Evolutionary conservation across 2,113 vertebrate species (phyloP), one percentile per base, ranked within the genome.

Genomic region (Leptobrachium ailaonicum): DNA sequence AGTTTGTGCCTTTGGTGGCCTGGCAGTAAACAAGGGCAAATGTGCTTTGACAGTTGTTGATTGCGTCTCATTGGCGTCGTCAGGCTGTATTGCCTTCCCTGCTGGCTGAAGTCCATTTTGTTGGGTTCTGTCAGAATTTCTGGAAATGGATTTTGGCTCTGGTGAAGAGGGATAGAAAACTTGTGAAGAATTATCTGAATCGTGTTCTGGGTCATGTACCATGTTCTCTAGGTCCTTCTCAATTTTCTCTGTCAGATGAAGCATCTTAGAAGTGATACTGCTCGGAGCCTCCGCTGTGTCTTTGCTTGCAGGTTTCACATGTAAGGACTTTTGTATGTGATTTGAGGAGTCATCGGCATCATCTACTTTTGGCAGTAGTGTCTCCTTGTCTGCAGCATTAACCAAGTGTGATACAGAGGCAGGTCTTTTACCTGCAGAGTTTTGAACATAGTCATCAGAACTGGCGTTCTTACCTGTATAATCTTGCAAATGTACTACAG

Each of bases 221-320:
- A 9, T 66, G n/a, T 64, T 58, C 6, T 84, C 84, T 54, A 83
- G 12, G 2, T 71, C 78, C 67, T 83, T 76, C 32, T 64, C 72
- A 41, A 66, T 0, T 0, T 83, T 41, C 66, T 43, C 69, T 0
- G 63, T 76, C 71, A 85, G 40, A 10, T 83, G 75, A 10, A 73
- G 5, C 2, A 68, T 82, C 56, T 71, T 82, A 44, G 80, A 77
- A 60, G 83, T 44, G 2, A 66, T 1, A 7, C 66, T 41, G 12
- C 60, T 73, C 69, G 78, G 58, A 2, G 43, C 66, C 71, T 69
- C 11, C 3, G 12, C 42, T 13, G 42, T 1, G 5, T 44, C 73
- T 71, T 71, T 9, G 45, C n/a, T 14, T 54, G 20, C 0, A 50
- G 68, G 50, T n/a, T 44, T 44, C 2, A 11, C 41, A 40, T 69